Base-by-base conservation (phyloP, 2,888 invertebrate species). In the Rapana venosa region DNA sequence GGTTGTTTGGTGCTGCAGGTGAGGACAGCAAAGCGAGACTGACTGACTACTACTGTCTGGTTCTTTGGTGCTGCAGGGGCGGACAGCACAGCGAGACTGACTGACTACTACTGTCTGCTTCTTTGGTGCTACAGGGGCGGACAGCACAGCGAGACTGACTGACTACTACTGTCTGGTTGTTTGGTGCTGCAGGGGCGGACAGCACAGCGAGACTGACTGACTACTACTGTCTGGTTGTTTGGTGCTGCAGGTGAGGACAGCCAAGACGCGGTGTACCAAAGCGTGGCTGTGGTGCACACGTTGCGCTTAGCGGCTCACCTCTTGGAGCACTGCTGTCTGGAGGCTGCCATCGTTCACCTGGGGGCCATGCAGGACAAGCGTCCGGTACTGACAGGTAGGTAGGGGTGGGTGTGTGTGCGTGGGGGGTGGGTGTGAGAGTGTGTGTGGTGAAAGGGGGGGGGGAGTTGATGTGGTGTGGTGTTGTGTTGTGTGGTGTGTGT, bases 341-440 rank as follows among this genome's bases (percentile, higher is more conserved):
- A 94, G 87, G 93, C 94, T 6, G 93, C 92, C 32, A 93, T 94
- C 32, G 91, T 90, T n/a, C 92, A 92, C 79, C 91, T 94, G 13
- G 91, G 88, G 87, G 92, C 92, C 30, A 88, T 93, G 87, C 93
- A 94, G 47, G 94, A 94, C 30, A 93, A 93, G 89, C 93, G 93
- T 90, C 87, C 74, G 17, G 61, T 35, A 20, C 61, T 87, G 13
- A 66, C 87, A 26, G 87, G 87, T 87, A 17, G 26, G 83, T 47
- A 47, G 47, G 8, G 13, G 32, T 79, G 36, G 30, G 83, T 32
- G 77, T 79, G 13, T 79, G 77, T 79, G 17, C 2, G 77, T 79
- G 35, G 20, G 47, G 47, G 47, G 47, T 47, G 47, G 47, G 47
- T 2, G 47, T 2, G n/a, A 26, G 22, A 2, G 22, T 70, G 70